Evolutionary conservation across 2,797 vertebrate genomes (phyloP), one percentile per base, ranked within the genome.

Genomic region (Karalla daura): DNA sequence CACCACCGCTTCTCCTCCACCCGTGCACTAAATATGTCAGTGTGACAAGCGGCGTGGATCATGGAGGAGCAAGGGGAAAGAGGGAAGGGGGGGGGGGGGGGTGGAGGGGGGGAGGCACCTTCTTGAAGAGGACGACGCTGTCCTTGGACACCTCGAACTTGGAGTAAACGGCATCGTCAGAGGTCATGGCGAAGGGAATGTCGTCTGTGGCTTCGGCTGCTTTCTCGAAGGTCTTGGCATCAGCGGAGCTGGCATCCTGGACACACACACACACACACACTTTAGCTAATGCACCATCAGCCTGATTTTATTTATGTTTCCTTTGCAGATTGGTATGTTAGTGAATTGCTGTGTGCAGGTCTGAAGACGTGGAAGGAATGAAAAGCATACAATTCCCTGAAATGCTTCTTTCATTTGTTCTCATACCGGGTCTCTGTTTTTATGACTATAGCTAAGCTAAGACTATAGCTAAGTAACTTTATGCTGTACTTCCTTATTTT

Each of bases 141-240:
- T 99, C 98, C 75, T 93, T 90, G 47, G 91, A 81, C 44, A 98
- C 89, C 75, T 98, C 93, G 52, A 94, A 98, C 71, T 96, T 98
- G 0, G 95, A 82, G 80, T 94, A 98, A 55, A 97, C 62, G 0
- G 93, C 93, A 0, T 89, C 91, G 0, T 85, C 94, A 1, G 95
- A 94, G 20, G 95, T 93, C 64, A 95, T 86, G 36, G 94, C 96
- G 13, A 98, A 99, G 0, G 97, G 97, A 86, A 99, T 84, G 43
- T 99, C 98, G 53, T 99, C 98, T 0, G 95, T 81, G 0, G 96
- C 75, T 71, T 98, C 97, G 0, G 97, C 98, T 35, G 96, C 95
- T 82, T 92, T 88, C 77, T 97, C 70, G 55, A 94, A 98, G 56
- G 93, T 93, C 86, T 95, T 96, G 10, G 96, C 96, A 6, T 73